Evolutionary conservation across 2,888 invertebrate genomes (phyloP).

Genomic region (Hetaerina titia): DNA sequence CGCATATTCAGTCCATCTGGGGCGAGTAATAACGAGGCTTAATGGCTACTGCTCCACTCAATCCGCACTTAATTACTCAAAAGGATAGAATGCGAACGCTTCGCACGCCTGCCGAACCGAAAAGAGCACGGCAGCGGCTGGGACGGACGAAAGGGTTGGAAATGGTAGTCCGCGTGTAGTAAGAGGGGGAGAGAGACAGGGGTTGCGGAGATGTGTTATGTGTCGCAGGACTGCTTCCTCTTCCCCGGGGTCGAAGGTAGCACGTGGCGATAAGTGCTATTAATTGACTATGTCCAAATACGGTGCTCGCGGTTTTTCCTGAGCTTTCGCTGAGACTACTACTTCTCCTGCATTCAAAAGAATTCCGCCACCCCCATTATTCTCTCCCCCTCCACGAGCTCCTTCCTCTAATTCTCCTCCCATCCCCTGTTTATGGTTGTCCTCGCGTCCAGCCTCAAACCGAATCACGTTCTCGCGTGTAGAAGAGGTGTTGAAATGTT

Average conservation of each 20-base stretch:
- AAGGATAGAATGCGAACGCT: slow-evolving; percentile 52
- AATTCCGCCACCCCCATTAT: background rate
- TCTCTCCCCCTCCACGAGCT: background rate
- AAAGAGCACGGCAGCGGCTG: background rate
- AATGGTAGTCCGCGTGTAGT: background rate
- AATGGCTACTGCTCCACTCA: slow-evolving; percentile 64
- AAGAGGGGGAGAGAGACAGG: background rate
- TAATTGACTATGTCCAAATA: slow-evolving; percentile 55
- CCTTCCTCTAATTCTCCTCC: background rate
- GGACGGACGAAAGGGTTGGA: background rate
- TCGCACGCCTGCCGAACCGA: slow-evolving; percentile 28
- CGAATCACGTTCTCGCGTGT: slow-evolving; percentile 10
- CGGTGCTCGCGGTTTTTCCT: slow-evolving; percentile 44
- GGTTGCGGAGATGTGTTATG: background rate
- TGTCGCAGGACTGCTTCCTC: background rate
- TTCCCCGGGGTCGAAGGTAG: slow-evolving; percentile 2
- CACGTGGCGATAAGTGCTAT: slow-evolving; percentile 63
- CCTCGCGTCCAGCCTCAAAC: background rate
- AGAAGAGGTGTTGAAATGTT: background rate
- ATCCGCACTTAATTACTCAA: slow-evolving; percentile 66
- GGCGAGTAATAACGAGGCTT: slow-evolving; percentile 66
- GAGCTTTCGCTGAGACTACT: background rate
- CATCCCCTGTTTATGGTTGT: background rate
- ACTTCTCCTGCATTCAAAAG: background rate
- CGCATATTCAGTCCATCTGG: slow-evolving; percentile 66